These are phyloP conservation scores for Elysia crispata DNA, from an alignment of 2,888 invertebrate genomes.

Conservation along the genomic window DNA sequence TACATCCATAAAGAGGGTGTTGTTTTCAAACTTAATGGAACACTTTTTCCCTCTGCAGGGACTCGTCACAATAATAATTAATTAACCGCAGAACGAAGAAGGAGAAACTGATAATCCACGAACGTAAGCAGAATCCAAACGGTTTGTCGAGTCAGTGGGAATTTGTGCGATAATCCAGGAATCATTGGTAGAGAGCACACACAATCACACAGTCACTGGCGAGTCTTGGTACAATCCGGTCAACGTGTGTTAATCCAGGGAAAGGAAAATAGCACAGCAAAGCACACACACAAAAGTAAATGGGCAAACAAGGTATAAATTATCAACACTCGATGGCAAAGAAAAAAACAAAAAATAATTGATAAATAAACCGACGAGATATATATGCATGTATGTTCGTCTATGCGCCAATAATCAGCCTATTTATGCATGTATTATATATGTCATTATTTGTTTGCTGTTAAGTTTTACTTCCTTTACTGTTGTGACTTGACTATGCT, in stretches of 20 bases:
- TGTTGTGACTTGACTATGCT: too few species aligned
- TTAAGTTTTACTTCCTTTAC: too few species aligned
- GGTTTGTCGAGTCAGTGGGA: neutral
- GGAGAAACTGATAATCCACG: neutral
- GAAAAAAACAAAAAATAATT: neutral
- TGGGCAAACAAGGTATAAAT: neutral
- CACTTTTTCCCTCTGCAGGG: too few species aligned
- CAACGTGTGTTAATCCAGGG: constrained; percentile 21
- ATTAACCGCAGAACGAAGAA: too few species aligned
- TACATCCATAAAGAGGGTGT: too few species aligned
- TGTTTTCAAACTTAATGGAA: too few species aligned
- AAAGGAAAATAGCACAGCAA: neutral
- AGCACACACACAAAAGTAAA: neutral
- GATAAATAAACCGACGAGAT: too few species aligned
- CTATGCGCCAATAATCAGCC: too few species aligned
- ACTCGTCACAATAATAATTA: too few species aligned
- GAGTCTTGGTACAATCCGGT: neutral
- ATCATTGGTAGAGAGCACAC: neutral
- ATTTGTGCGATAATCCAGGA: constrained; percentile 32
- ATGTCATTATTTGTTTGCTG: too few species aligned
- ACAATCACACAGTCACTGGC: neutral
- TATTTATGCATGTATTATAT: too few species aligned
- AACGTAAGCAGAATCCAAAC: neutral
- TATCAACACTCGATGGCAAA: neutral
- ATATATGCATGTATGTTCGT: too few species aligned